phyloP scores from a whole-genome alignment of 2,113 vertebrate genomes.

The Ptyas mucosa region DNA sequence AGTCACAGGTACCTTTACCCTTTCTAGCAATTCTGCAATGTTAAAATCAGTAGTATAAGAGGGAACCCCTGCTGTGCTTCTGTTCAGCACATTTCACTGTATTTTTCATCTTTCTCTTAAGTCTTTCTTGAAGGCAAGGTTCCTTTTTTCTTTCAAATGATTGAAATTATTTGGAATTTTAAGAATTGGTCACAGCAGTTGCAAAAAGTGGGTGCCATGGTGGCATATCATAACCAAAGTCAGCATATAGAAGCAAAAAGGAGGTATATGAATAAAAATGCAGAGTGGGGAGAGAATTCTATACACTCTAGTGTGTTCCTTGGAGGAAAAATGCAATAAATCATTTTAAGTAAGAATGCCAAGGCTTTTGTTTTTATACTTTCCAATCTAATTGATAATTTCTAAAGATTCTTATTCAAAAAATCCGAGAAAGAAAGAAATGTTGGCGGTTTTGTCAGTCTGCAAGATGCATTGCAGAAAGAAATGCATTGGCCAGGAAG shows the following conservation, averaged over 20 bases:
- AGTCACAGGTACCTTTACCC: not conserved
- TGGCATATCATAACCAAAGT: not conserved
- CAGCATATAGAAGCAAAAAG: not conserved
- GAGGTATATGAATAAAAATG: not conserved
- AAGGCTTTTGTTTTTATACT: not conserved
- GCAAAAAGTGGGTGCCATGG: not conserved
- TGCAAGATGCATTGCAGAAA: not conserved
- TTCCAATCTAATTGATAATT: not conserved
- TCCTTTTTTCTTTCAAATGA: not conserved
- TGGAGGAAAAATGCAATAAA: not conserved
- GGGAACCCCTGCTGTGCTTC: rapidly evolving
- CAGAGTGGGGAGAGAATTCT: not conserved
- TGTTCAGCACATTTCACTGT: not conserved
- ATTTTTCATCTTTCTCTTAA: not conserved
- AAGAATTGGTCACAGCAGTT: not conserved
- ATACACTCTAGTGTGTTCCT: not conserved
- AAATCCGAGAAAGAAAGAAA: not conserved
- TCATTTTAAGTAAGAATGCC: not conserved
- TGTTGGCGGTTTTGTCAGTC: not conserved
- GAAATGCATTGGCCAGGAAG: not conserved
- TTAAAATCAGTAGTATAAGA: not conserved
- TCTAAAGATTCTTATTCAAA: not conserved
- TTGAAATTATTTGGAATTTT: not conserved
- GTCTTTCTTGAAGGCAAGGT: not conserved
- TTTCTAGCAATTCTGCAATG: not conserved